Evolutionary conservation across 2,113 vertebrate genomes (phyloP).

Genomic region (Salminus brasiliensis): DNA sequence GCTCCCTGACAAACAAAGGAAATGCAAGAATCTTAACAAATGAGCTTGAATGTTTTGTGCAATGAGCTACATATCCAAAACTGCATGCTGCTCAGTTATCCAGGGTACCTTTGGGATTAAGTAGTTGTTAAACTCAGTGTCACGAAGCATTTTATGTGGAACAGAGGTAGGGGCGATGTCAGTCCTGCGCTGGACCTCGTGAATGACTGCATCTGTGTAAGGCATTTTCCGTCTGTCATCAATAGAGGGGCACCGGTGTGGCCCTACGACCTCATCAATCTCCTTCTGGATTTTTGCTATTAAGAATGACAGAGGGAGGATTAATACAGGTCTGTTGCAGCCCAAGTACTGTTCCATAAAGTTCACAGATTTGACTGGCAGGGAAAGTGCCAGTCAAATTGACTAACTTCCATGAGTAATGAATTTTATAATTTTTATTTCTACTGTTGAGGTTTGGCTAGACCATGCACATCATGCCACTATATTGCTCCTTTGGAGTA

Average conservation of each 20-base stretch:
- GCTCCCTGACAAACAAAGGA: conserved; percentile 58
- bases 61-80: neutral
- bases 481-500: too few species aligned
- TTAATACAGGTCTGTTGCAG: too few species aligned
- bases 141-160: conserved; percentile 66
- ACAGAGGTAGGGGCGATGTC: conserved; percentile 57
- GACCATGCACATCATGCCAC: too few species aligned
- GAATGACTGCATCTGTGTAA: conserved; percentile 74
- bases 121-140: conserved; percentile 67
- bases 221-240: conserved; percentile 74
- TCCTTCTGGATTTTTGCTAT: conserved; percentile 76
- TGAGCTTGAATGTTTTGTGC: neutral
- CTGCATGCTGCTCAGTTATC: neutral
- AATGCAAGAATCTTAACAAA: neutral
- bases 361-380: too few species aligned
- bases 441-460: too few species aligned
- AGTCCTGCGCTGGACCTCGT: conserved; percentile 73
- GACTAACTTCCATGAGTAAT: too few species aligned
- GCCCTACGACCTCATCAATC: conserved; percentile 72
- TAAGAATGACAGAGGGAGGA: neutral
- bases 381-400: too few species aligned
- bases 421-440: too few species aligned
- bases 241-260: conserved; percentile 59
- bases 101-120: conserved; percentile 72
- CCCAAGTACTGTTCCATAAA: too few species aligned